phyloP scores from a whole-genome alignment of 1,140 invertebrate species.

The Drosophila serrata region DNA sequence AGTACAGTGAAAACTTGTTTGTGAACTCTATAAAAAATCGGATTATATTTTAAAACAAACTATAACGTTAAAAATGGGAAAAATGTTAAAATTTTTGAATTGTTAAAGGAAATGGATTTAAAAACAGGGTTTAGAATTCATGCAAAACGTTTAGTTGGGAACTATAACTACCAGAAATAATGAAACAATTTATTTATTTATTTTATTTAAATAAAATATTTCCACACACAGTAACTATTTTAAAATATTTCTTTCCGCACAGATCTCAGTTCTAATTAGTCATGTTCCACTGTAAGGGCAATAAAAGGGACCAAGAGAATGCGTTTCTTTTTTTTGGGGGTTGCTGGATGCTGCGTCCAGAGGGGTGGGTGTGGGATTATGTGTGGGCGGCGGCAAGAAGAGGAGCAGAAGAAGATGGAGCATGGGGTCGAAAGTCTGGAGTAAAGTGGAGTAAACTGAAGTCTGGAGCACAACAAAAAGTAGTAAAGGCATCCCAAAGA shows the following conservation, averaged over 20 bases:
- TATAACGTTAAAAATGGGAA: too few species aligned
- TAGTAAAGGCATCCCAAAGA: conserved; percentile 55
- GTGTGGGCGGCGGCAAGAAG: conserved; percentile 6
- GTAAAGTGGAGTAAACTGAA: conserved; percentile 43
- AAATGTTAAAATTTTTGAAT: too few species aligned
- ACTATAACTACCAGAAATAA: too few species aligned
- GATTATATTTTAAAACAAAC: too few species aligned
- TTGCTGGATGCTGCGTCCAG: conserved; percentile 58
- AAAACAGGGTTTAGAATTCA: too few species aligned
- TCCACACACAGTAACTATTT: too few species aligned
- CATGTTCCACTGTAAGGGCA: conserved; percentile 27
- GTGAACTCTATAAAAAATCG: neutral
- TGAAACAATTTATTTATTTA: too few species aligned
- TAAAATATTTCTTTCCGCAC: too few species aligned
- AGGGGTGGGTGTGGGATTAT: conserved; percentile 6
- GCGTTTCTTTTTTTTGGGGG: conserved; percentile 72
- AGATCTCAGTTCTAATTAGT: neutral
- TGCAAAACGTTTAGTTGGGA: too few species aligned
- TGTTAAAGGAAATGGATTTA: too few species aligned
- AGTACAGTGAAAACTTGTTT: neutral
- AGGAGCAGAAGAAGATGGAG: neutral
- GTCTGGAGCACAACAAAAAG: conserved; percentile 69
- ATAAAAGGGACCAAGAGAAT: conserved; percentile 60
- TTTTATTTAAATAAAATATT: too few species aligned
- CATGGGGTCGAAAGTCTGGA: conserved; percentile 49